Percentiles rank a stretch among this genome's conserved stretches.
These are phyloP conservation scores for Serinus canaria DNA, from an alignment of 2,113 vertebrate species.

Conservation along the genomic window DNA sequence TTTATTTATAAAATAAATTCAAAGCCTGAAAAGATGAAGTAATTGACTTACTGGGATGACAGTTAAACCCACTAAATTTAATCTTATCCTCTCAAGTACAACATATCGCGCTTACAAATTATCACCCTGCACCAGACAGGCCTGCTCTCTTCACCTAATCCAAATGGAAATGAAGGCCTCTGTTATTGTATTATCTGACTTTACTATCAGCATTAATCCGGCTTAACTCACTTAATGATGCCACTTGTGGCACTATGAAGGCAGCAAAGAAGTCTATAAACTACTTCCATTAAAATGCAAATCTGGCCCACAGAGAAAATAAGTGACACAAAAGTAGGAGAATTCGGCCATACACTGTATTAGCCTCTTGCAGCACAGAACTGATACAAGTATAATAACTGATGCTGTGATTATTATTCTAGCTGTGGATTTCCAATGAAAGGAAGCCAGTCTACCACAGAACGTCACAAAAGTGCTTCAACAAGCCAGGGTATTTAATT, in stretches of 20 bases:
- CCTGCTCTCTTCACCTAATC: slow-evolving; percentile 85
- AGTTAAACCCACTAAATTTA: slow-evolving; percentile 90
- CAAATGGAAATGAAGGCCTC: slow-evolving; percentile 85
- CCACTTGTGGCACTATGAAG: slow-evolving; percentile 96
- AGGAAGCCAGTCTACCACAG: slow-evolving; percentile 80
- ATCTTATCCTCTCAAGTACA: slow-evolving; percentile 88
- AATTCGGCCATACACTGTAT: slow-evolving; percentile 80
- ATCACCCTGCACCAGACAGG: slow-evolving; percentile 86
- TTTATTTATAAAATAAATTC: slow-evolving; percentile 88
- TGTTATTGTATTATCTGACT: slow-evolving; percentile 96
- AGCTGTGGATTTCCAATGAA: slow-evolving; percentile 82
- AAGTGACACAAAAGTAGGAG: slow-evolving; percentile 91
- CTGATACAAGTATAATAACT: slow-evolving; percentile 87
- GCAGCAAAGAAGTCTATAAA: slow-evolving; percentile 97
- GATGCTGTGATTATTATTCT: slow-evolving; percentile 90
- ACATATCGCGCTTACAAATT: slow-evolving; percentile 86
- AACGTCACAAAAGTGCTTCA: slow-evolving; percentile 81
- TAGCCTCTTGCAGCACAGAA: slow-evolving; percentile 72
- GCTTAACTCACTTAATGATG: slow-evolving; percentile 99
- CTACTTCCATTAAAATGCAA: slow-evolving; percentile 99
- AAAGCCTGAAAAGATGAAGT: slow-evolving; percentile 87
- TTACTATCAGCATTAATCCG: slow-evolving; percentile 97
- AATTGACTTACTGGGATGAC: slow-evolving; percentile 88
- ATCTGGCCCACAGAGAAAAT: slow-evolving; percentile 91
- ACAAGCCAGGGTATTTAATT: slow-evolving; percentile 83